Conservation (phyloP, 2,113 vertebrate genomes). For the Apodemus speciosus region DNA sequence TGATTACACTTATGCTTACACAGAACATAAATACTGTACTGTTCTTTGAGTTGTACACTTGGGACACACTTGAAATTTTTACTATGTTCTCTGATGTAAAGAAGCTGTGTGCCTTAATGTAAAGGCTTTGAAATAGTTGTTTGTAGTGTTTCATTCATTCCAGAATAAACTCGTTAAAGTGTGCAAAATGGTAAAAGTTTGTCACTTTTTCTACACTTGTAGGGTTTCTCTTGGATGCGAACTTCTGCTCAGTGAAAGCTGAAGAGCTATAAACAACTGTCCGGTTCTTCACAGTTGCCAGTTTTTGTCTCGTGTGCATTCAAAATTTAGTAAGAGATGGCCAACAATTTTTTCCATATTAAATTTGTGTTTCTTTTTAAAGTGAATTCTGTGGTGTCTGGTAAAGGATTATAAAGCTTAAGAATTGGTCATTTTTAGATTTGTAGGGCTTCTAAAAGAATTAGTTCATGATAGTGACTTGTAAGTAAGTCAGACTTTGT, state of each 20-base stretch:
- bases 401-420: neutral
- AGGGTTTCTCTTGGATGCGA: neutral
- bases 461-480: neutral
- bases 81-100: neutral
- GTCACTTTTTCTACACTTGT: neutral
- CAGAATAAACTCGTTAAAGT: neutral
- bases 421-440: neutral
- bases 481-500: neutral
- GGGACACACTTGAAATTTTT: neutral
- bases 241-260: neutral
- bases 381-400: neutral
- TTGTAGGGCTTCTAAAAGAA: neutral
- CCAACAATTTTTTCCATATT: neutral
- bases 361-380: neutral
- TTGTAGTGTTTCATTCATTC: neutral
- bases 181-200: neutral
- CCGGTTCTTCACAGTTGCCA: neutral
- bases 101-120: neutral
- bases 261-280: neutral
- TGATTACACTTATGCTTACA: neutral
- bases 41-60: neutral
- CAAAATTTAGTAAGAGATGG: neutral
- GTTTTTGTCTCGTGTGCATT: neutral
- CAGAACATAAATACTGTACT: neutral
- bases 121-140: neutral